phyloP scores from a whole-genome alignment of 1,140 invertebrate species.

The Drosophila subobscura region DNA sequence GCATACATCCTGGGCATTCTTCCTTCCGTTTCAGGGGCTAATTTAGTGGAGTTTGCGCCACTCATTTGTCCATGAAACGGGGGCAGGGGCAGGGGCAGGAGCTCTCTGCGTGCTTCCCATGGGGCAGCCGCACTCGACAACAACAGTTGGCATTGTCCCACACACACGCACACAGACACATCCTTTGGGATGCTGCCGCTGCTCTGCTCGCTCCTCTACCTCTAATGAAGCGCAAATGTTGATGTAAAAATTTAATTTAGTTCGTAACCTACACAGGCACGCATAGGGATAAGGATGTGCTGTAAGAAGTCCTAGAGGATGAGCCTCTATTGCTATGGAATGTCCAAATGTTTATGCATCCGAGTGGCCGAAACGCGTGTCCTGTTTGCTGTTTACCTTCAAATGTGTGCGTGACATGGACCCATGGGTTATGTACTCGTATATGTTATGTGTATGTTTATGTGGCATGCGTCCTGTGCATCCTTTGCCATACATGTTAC shows the following conservation, averaged over 20 bases:
- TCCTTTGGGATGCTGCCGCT: background rate
- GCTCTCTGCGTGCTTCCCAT: conserved; percentile 44
- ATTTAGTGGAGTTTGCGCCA: conserved; percentile 56
- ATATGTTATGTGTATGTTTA: too few relatives aligned
- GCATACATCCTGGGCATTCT: conserved; percentile 25
- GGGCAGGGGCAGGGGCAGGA: background rate
- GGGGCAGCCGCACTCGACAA: conserved; percentile 35
- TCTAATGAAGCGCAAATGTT: conserved; percentile 80
- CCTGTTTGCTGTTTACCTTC: conserved; percentile 53
- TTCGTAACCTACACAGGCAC: conserved; percentile 51
- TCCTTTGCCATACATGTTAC: conserved; percentile 37
- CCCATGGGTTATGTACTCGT: conserved; percentile 46
- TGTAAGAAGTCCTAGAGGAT: conserved; percentile 6
- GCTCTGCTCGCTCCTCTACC: conserved; percentile 30
- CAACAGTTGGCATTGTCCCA: conserved; percentile 53
- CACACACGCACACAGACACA: conserved; percentile 11
- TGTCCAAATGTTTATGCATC: conserved; percentile 78
- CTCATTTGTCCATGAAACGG: conserved; percentile 36
- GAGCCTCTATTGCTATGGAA: conserved; percentile 30
- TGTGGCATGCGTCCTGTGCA: too few relatives aligned
- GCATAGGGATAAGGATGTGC: too few relatives aligned
- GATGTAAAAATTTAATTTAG: conserved; percentile 82
- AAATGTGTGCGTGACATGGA: conserved; percentile 78
- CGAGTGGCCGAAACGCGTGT: conserved; percentile 63
- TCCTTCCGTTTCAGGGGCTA: conserved; percentile 28